Evolutionary conservation across 2,888 invertebrate genomes (phyloP), one percentile per base, ranked within the genome.

Genomic region (Chymomyza amoena): DNA sequence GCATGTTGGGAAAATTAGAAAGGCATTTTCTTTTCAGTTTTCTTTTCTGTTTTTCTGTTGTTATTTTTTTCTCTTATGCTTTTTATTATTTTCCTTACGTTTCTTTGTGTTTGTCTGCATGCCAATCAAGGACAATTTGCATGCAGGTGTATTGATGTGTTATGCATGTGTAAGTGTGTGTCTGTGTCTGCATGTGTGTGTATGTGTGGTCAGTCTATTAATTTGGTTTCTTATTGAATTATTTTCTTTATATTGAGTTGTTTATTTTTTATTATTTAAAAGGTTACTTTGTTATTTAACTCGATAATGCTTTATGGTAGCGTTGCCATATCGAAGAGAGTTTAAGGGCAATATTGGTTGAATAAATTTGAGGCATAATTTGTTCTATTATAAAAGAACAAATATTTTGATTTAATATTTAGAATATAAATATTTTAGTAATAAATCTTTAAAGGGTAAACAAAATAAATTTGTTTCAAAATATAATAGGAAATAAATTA

Each of bases 191-290:
- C 6, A 10, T n/a, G n/a, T n/a, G n/a, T n/a, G 66, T 67, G 66
- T 63, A 39, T 20, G 6, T 65, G 7, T 51, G 9, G 50, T 16
- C 54, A 39, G 62, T 51, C 60, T 61, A 68, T 75, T 81, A 81
- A 84, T 79, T 81, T 79, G 70, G 74, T 77, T 81, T 61, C 87
- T 81, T 81, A 83, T 86, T 81, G 71, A 72, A 84, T 83, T 86
- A 84, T 72, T 45, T 70, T 51, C 52, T 67, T 73, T 72, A 71
- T 81, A 83, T 83, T 76, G 51, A 18, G 20, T 13, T 18, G 28
- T 57, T 57, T 57, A 4, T 51, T 51, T 56, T 56, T 56, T 56
- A n/a, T 57, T 57, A 25, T 57, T 15, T 57, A 25, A 7, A 45
- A 45, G 39, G 2, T 45, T 45, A 45, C 39, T 13, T 45, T 45